These are phyloP conservation scores for Erpornis zantholeuca DNA, from an alignment of 2,113 vertebrate species.

Conservation along the genomic window DNA sequence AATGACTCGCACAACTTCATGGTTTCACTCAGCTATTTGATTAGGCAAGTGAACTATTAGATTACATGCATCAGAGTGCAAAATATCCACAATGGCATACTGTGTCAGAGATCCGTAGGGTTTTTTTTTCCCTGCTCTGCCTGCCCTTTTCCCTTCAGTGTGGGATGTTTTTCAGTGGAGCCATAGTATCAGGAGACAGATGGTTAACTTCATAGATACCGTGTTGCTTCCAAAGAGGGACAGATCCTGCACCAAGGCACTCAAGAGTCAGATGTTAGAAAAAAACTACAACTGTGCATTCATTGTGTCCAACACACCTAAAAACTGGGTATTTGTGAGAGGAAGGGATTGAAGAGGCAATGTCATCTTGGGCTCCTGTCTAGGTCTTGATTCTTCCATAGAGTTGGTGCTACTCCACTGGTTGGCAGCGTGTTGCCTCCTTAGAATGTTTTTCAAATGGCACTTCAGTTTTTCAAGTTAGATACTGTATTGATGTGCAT, in stretches of 20 bases:
- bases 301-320: neutral
- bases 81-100: neutral
- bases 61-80: neutral
- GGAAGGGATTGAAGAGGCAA: neutral
- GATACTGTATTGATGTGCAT: neutral
- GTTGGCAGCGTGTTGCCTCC: neutral
- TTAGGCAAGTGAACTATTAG: neutral
- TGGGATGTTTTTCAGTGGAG: neutral
- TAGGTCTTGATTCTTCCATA: neutral
- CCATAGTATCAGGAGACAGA: neutral
- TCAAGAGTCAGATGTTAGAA: neutral
- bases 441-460: neutral
- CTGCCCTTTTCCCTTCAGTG: neutral
- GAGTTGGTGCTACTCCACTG: neutral
- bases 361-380: neutral
- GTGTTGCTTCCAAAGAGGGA: neutral
- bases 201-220: neutral
- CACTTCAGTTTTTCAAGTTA: neutral
- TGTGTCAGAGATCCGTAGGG: neutral
- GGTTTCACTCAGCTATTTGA: neutral
- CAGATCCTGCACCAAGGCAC: neutral
- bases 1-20: slow-evolving; percentile 1
- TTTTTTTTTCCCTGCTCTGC: neutral
- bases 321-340: neutral
- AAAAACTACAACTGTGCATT: neutral